These are phyloP conservation scores for Panopea generosa DNA, from an alignment of 2,888 invertebrate genomes.

Conservation along the genomic window DNA sequence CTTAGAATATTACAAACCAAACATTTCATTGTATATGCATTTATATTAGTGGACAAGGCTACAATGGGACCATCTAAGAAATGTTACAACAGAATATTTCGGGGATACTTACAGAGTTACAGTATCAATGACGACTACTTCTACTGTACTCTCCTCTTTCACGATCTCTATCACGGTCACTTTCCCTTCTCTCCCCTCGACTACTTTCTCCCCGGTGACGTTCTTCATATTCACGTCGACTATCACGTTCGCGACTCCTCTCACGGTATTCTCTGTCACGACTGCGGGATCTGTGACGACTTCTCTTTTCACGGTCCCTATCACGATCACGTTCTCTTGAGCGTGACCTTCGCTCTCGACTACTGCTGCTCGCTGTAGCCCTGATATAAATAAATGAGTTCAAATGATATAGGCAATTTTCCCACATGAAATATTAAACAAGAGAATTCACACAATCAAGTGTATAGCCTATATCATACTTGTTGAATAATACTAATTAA, in stretches of 20 bases:
- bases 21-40: too few relatives aligned
- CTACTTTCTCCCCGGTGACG: conserved; percentile 50
- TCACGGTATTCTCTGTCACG: conserved; percentile 88
- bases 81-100: neutral
- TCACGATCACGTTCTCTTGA: conserved; percentile 89
- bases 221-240: conserved; percentile 79
- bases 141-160: conserved; percentile 82
- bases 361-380: conserved; percentile 18
- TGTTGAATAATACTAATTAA: too few relatives aligned
- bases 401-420: neutral
- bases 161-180: conserved; percentile 81
- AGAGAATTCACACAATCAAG: too few relatives aligned
- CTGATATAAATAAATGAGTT: neutral
- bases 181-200: conserved; percentile 62
- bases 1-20: neutral
- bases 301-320: conserved; percentile 81
- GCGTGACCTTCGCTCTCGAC: conserved; percentile 88
- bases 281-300: conserved; percentile 84
- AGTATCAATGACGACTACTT: conserved; percentile 66
- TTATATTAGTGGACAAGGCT: neutral
- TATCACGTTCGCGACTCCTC: conserved; percentile 87
- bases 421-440: neutral
- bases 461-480: too few relatives aligned
- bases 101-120: conserved; percentile 32
- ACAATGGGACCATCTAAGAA: neutral